Evolutionary conservation across 2,113 vertebrate genomes (phyloP).

Genomic region (Daphoenositta chrysoptera): DNA sequence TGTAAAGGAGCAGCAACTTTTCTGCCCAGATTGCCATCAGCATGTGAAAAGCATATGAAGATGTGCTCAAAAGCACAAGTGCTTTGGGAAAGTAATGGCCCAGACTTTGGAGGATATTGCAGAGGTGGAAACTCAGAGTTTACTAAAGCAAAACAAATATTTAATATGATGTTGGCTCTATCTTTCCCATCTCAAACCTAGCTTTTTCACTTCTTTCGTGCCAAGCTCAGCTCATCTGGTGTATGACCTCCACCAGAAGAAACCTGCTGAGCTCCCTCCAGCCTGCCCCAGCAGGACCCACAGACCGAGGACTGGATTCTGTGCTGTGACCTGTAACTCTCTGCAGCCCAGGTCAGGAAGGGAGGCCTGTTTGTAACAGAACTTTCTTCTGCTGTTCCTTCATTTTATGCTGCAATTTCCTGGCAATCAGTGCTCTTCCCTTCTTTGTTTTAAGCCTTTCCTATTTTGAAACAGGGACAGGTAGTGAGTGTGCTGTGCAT

Average conservation of each 20-base stretch:
- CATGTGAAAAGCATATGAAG: not conserved
- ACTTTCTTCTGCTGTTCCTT: not conserved
- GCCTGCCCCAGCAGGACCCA: not conserved
- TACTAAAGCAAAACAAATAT: not conserved
- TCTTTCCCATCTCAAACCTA: not conserved
- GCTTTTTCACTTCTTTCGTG: not conserved
- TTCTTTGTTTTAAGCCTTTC: conserved; percentile 57
- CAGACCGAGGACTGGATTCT: not conserved
- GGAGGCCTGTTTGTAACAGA: not conserved
- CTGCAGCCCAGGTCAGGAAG: not conserved
- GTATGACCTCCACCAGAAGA: not conserved
- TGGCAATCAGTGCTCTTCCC: conserved; percentile 44
- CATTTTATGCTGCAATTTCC: conserved; percentile 35
- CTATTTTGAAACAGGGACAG: not conserved
- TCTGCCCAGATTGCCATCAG: not conserved
- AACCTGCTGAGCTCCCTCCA: not conserved
- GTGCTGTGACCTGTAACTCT: not conserved
- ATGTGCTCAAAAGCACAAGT: not conserved
- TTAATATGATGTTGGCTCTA: not conserved
- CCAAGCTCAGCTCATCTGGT: not conserved
- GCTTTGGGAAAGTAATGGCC: not conserved
- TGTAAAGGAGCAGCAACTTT: not conserved
- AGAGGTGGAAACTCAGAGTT: not conserved
- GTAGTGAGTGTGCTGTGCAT: not conserved
- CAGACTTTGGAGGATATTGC: not conserved